Base-by-base conservation (phyloP, 2,888 invertebrate genomes). In the Parnassius orleans region DNA sequence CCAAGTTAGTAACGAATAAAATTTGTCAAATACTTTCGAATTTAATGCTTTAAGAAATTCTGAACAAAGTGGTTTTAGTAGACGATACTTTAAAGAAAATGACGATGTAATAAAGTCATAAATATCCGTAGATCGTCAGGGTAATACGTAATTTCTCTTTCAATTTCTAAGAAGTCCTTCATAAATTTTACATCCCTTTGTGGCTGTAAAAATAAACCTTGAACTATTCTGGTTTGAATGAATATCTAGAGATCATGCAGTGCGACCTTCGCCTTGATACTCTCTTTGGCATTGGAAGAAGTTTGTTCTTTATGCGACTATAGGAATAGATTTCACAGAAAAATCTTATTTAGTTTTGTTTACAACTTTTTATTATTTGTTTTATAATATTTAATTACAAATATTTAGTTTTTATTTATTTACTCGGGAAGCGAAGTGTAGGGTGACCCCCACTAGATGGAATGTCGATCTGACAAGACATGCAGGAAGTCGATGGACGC, bases 141-240 rank as follows among this genome's bases (percentile, higher is more conserved):
- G n/a, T 53, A 48, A 44, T 57, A 53, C 53, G 60, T 64, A 60
- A 60, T 57, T 64, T 64, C 63, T 64, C 66, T 69, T 63, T 66
- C 69, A 65, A 69, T 70, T 68, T 67, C 68, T 57, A 55, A 15
- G 69, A 62, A 61, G 65, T 61, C 65, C 61, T 59, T 67, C 69
- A 75, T 73, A 73, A 73, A 74, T 72, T 69, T 68, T 66, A 66
- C 69, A 73, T 75, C 73, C 72, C 73, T 75, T 73, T 72, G 74
- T 76, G 69, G 70, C 63, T 72, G 65, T 72, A 69, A 65, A 70
- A 68, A 71, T 72, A 69, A 79, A 74, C 86, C 87, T 88, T 88
- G 86, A 81, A 81, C 82, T 80, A 70, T 72, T 72, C 73, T 65
- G 72, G 76, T 72, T 68, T 66, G 69, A 71, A 78, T 79, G 81